These are phyloP conservation scores for Solenopsis invicta DNA, from an alignment of 1,140 invertebrate genomes.

Conservation along the genomic window DNA sequence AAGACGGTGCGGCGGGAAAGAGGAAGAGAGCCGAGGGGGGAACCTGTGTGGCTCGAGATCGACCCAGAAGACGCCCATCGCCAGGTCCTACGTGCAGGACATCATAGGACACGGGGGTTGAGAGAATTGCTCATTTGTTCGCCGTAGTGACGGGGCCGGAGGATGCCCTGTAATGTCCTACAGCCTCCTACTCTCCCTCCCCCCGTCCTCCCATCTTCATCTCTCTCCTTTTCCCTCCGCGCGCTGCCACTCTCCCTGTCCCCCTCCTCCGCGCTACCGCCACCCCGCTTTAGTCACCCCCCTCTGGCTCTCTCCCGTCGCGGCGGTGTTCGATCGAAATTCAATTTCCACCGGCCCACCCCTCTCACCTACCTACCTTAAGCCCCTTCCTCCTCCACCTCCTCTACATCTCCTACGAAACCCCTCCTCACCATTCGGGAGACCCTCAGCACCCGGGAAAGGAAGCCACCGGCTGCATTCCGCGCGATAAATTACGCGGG, in stretches of 20 bases:
- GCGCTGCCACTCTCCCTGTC: slow-evolving; percentile 27
- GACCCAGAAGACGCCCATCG: slow-evolving; percentile 79
- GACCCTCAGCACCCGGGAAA: slow-evolving; percentile 78
- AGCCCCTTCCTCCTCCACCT: slow-evolving; percentile 53
- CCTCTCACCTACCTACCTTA: slow-evolving; percentile 76
- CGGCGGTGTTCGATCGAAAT: slow-evolving; percentile 86
- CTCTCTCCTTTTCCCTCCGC: slow-evolving; percentile 59
- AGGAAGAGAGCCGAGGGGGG: slow-evolving; percentile 14
- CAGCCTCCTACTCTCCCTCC: slow-evolving; percentile 78
- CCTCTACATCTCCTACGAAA: slow-evolving; percentile 54
- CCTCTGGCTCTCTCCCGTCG: slow-evolving; percentile 65
- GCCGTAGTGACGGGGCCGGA: slow-evolving; percentile 82
- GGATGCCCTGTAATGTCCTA: slow-evolving; percentile 84
- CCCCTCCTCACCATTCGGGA: slow-evolving; percentile 61
- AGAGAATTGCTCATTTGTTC: slow-evolving; percentile 85
- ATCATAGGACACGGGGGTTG: slow-evolving; percentile 83
- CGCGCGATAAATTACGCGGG: slow-evolving; percentile 85
- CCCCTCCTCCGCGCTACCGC: slow-evolving; percentile 34
- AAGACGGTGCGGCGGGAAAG: slow-evolving; percentile 42
- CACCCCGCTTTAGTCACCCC: slow-evolving; percentile 68
- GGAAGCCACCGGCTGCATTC: slow-evolving; percentile 83
- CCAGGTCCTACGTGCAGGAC: slow-evolving; percentile 82
- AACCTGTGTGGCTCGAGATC: slow-evolving; percentile 76
- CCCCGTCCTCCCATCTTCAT: slow-evolving; percentile 43
- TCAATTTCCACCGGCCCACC: slow-evolving; percentile 85